phyloP scores from a whole-genome alignment of 2,888 invertebrate genomes.

The Blera fallax region DNA sequence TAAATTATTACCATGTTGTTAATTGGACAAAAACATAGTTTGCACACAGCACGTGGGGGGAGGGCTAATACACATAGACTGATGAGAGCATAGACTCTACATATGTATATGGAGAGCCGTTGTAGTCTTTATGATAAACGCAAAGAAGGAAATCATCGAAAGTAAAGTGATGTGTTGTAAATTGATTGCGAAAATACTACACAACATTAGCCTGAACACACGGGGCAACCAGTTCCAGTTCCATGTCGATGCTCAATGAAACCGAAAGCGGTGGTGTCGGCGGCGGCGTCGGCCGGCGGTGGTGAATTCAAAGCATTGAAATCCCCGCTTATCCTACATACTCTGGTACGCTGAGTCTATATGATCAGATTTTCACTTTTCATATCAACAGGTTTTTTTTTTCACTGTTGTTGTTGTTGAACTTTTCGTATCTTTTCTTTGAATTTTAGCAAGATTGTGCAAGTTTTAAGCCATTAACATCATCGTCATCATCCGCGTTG shows the following conservation, averaged over 20 bases:
- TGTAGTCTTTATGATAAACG: conserved; percentile 43
- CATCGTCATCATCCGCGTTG: conserved; percentile 34
- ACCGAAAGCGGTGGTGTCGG: conserved; percentile 37
- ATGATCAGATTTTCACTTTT: conserved; percentile 65
- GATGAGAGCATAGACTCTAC: no score
- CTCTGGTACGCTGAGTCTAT: background rate
- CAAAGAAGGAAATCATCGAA: conserved; percentile 67
- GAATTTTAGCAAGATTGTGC: conserved; percentile 49
- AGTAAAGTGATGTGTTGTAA: conserved; percentile 56
- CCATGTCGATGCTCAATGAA: conserved; percentile 57
- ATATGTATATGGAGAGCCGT: background rate
- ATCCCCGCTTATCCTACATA: conserved; percentile 30
- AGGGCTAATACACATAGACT: background rate
- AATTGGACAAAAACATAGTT: conserved; percentile 57
- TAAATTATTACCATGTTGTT: conserved; percentile 64
- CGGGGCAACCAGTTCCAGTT: conserved; percentile 46
- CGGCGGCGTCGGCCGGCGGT: background rate
- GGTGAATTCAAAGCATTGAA: background rate
- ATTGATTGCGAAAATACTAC: conserved; percentile 63
- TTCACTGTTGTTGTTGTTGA: background rate
- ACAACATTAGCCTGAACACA: conserved; percentile 6
- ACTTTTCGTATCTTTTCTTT: conserved; percentile 10
- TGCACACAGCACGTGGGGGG: conserved; percentile 9
- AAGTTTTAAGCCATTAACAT: conserved; percentile 49
- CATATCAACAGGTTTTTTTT: conserved; percentile 39